A percentile compares a stretch with the other conserved stretches of the same genome.
Conservation (phyloP, 2,797 vertebrate genomes). For the Megaceryle alcyon region DNA sequence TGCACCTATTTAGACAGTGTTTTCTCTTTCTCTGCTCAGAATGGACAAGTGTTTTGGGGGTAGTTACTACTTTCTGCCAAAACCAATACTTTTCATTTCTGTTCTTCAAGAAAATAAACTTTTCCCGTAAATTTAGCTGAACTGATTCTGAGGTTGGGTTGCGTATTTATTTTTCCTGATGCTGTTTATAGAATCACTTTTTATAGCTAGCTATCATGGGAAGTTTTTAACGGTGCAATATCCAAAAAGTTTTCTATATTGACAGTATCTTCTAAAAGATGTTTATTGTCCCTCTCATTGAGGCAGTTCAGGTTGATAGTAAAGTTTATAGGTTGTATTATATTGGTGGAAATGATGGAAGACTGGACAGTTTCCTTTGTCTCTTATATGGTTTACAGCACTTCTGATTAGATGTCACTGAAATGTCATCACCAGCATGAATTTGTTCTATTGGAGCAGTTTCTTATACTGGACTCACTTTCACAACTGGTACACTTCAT, state of each 20-base stretch:
- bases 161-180: not conserved
- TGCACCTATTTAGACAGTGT: accelerated
- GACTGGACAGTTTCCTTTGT: not conserved
- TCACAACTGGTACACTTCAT: not conserved
- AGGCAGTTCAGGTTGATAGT: not conserved
- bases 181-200: not conserved
- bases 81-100: not conserved
- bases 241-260: not conserved
- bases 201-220: not conserved
- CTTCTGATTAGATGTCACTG: not conserved
- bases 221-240: not conserved
- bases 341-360: not conserved
- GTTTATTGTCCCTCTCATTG: not conserved
- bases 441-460: not conserved
- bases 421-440: not conserved
- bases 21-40: not conserved
- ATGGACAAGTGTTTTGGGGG: accelerated
- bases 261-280: not conserved
- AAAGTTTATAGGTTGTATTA: not conserved
- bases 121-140: not conserved
- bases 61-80: not conserved
- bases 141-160: accelerated
- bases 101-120: not conserved
- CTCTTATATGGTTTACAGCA: not conserved
- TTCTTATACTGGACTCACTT: not conserved